phyloP scores from a whole-genome alignment of 2,797 vertebrate genomes.

The Salmo trutta region DNA sequence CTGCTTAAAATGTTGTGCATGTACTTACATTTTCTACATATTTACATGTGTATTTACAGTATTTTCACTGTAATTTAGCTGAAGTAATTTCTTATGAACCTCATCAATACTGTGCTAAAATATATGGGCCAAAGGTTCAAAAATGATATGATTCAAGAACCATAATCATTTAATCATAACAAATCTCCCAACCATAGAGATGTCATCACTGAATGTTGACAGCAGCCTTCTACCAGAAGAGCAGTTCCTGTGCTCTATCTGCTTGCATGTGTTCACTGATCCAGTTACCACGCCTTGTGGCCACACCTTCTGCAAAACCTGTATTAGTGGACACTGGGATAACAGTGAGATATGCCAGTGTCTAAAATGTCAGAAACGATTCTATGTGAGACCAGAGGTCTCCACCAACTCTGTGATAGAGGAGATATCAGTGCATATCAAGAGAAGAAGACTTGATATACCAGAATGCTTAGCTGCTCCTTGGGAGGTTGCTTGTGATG shows the following conservation, averaged over 20 bases:
- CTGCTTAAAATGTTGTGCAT: not conserved
- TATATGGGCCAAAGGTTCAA: too few relatives aligned
- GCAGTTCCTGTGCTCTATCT: constrained; percentile 49
- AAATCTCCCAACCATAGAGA: constrained; percentile 20
- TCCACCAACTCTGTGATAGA: constrained; percentile 36
- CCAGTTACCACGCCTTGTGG: constrained; percentile 59
- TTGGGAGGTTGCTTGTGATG: constrained; percentile 42
- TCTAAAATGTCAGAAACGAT: constrained; percentile 54
- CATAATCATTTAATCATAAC: not conserved
- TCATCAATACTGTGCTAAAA: too few relatives aligned
- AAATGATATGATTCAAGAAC: too few relatives aligned
- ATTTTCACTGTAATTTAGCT: too few relatives aligned
- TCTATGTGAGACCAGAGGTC: constrained; percentile 40
- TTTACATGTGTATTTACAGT: too few relatives aligned
- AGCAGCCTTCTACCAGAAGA: constrained; percentile 29
- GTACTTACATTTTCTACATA: too few relatives aligned
- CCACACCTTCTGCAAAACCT: constrained; percentile 64
- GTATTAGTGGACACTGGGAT: constrained; percentile 54
- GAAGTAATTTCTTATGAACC: too few relatives aligned
- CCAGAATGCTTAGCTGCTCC: too few relatives aligned
- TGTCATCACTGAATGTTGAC: constrained; percentile 35
- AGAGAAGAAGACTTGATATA: too few relatives aligned
- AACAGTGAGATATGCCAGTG: constrained; percentile 45
- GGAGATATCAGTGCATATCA: too few relatives aligned
- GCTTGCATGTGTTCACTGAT: constrained; percentile 50